These are phyloP conservation scores for Parus major DNA, from an alignment of 2,113 vertebrate species.

Conservation along the genomic window DNA sequence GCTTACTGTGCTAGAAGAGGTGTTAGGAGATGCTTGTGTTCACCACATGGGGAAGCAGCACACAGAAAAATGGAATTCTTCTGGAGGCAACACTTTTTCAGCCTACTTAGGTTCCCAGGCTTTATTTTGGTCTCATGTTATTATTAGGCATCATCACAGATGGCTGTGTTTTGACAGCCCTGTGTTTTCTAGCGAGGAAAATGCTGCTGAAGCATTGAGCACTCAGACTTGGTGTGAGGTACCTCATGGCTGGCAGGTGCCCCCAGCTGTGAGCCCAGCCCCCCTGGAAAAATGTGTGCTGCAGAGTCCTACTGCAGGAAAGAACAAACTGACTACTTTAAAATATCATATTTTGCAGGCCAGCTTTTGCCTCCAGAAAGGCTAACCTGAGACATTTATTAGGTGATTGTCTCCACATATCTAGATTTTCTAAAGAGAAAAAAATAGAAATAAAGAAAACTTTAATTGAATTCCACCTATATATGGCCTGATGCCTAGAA, in stretches of 20 bases:
- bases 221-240: not conserved
- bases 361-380: not conserved
- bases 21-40: not conserved
- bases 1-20: not conserved
- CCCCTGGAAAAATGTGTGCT: not conserved
- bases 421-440: not conserved
- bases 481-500: not conserved
- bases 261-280: not conserved
- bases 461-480: not conserved
- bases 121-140: not conserved
- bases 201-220: accelerated
- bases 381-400: not conserved
- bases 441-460: not conserved
- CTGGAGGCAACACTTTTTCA: not conserved
- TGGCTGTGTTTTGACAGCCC: not conserved
- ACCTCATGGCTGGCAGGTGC: not conserved
- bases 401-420: not conserved
- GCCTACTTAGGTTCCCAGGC: not conserved
- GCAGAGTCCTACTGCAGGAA: not conserved
- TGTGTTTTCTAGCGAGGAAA: not conserved
- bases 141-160: not conserved
- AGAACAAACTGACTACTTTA: not conserved
- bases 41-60: not conserved
- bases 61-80: not conserved
- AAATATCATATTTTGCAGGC: not conserved